Evolutionary conservation across 2,888 invertebrate species (phyloP).

Genomic region (Cantharis rufa): DNA sequence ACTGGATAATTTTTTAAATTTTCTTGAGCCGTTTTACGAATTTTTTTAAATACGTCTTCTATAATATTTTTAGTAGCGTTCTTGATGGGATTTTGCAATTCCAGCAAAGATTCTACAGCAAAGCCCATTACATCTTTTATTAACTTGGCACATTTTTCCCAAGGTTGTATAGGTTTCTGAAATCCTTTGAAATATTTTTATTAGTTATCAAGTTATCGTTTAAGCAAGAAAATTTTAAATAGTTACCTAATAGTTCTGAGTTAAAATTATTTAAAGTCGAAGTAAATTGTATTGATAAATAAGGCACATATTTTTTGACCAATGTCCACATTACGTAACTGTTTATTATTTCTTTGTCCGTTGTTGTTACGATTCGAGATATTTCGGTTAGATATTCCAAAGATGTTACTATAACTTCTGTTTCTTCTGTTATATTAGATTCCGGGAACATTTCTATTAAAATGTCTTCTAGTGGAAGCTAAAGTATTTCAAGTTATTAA

Average conservation of each 20-base stretch:
- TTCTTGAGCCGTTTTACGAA: slow-evolving; percentile 39
- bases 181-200: slow-evolving; percentile 40
- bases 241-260: slow-evolving; percentile 46
- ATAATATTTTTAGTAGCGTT: slow-evolving; percentile 37
- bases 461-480: slow-evolving; percentile 57
- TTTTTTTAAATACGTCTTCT: slow-evolving; percentile 41
- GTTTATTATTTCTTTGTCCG: slow-evolving; percentile 60
- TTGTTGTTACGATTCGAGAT: slow-evolving; percentile 58
- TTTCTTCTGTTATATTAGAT: slow-evolving; percentile 57
- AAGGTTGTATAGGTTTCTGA: slow-evolving; percentile 48
- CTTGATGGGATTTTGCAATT: slow-evolving; percentile 45
- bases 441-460: slow-evolving; percentile 58
- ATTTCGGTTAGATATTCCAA: slow-evolving; percentile 59
- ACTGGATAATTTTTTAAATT: slow-evolving; percentile 39
- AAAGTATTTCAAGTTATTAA: slow-evolving; percentile 28
- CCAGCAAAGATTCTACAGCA: slow-evolving; percentile 55
- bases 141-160: slow-evolving; percentile 60
- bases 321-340: slow-evolving; percentile 65
- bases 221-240: background rate
- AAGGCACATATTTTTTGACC: slow-evolving; percentile 59
- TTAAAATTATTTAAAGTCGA: slow-evolving; percentile 44
- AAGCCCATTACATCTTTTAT: slow-evolving; percentile 57
- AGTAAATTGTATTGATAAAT: slow-evolving; percentile 56
- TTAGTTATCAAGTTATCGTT: background rate
- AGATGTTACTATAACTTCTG: slow-evolving; percentile 59